Evolutionary conservation across 2,797 vertebrate species (phyloP), one percentile per base, ranked within the genome.

Genomic region (Leptoclinus maculatus): DNA sequence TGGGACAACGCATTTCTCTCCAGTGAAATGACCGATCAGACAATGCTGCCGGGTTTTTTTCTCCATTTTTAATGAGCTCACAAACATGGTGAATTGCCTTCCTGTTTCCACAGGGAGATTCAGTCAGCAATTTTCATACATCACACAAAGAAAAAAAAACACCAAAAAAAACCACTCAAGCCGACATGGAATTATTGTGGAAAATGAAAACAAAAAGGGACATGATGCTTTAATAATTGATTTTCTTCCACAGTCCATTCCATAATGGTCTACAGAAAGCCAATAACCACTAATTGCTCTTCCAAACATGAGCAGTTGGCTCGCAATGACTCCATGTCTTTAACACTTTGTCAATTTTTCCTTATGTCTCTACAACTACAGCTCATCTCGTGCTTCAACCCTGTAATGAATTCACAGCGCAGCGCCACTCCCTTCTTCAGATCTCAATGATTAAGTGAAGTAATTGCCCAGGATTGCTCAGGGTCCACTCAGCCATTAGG

Each of bases 1-100:
- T 68, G 14, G 82, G 83, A 76, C 66, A 76, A 81, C 67, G 73
- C 59, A 74, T 86, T 89, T 83, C 73, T 63, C 78, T 82, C 60
- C 57, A 41, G 72, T 56, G 82, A 90, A 91, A 89, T 80, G 83
- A 87, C 83, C 81, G 85, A 80, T 66, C 71, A 65, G 66, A 92
- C 84, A 91, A 87, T 89, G 86, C 75, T 79, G 74, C 85, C 76
- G 6, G 32, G 32, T 27, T 17, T 36, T 17, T 21, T 2, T 5
- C 32, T 25, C 45, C 25, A 63, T 78, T 88, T 94, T 92, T 94
- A 94, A 95, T 93, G 93, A 95, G 93, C 88, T 79, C 84, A 85
- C 79, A 91, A 86, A 90, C 86, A 73, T n/a, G 47, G 41, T 86
- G 79, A 91, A 90, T 80, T 62, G 80, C 80, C 66, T 73, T 39